Base-by-base conservation (phyloP, 35 echinoderm and acorn worm species). In the Hemicentrotus pulcherrimus region DNA sequence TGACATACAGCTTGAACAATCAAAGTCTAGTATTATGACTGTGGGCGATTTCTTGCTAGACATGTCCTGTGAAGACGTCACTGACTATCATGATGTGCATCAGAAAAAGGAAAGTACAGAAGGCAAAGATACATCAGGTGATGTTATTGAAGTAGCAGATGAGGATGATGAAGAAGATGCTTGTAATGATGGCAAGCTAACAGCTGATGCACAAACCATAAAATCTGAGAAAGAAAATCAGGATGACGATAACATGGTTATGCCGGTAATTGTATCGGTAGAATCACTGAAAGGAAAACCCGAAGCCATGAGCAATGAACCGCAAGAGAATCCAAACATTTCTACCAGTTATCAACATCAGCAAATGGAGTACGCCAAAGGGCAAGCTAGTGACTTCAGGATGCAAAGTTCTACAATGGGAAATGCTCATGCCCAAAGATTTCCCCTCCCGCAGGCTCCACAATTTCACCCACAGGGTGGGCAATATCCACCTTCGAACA, bases 91-190 rank as follows among this genome's bases (percentile, higher is more conserved):
- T 31, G 48, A 46, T 2, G 48, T 16, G 13, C 30, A 47, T n/a
- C 91, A 93, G 88, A 41, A 30, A 30, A 90, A 32, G 5, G 88
- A 41, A n/a, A 24, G 10, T 16, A 0, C 33, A 7, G 88, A 90
- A 47, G 88, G 4, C 12, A 90, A 90, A 78, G 65, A 22, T 78
- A 28, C 65, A 78, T 90, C 32, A 16, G 12, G 32, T 16, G 32
- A 90, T 92, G 90, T 65, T 71, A 46, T 94, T 93, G 95, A 94
- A 16, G 41, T 65, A 95, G 94, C 86, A 61, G 92, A 96, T 45
- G 96, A 96, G 52, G 94, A 91, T 89, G 97, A 97, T 48, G 6
- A 41, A 15, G 35, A 78, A 78, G 65, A 78, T 78, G 92, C 94
- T 32, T 19, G 9, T n/a, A 32, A 91, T 19, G 92, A 94, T 94